Conservation (phyloP, 2,888 invertebrate species). For the Fissipunctia ypsillon region DNA sequence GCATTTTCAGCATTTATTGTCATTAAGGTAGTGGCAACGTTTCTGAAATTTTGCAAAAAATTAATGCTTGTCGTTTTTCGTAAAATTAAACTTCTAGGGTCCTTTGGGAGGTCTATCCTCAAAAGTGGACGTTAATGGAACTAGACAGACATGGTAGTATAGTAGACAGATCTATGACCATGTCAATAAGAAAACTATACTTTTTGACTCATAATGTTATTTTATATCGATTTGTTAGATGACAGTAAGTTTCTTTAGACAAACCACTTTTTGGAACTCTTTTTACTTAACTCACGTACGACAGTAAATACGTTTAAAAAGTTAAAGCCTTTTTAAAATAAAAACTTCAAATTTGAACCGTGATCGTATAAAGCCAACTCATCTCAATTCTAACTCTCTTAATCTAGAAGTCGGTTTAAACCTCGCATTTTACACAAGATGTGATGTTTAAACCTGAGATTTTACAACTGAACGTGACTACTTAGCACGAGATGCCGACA, state of each 20-base stretch:
- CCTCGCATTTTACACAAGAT: conserved; percentile 32
- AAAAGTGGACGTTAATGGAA: background rate
- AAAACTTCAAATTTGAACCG: conserved; percentile 30
- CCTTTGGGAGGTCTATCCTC: background rate
- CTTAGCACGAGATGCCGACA: conserved; percentile 3
- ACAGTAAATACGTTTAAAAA: conserved; percentile 13
- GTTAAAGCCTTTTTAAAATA: conserved; percentile 12
- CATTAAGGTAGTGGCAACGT: conserved; percentile 47
- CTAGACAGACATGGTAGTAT: background rate
- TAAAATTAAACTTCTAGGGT: conserved; percentile 22
- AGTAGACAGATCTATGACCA: no score
- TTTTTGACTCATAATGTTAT: background rate
- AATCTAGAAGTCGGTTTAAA: conserved; percentile 32
- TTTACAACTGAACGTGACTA: conserved; percentile 48
- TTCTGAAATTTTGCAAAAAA: conserved; percentile 45
- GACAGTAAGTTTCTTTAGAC: background rate
- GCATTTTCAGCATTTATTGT: conserved; percentile 62
- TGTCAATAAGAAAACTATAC: no score
- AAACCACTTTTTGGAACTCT: background rate
- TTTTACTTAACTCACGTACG: conserved; percentile 7
- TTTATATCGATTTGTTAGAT: background rate
- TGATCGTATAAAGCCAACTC: conserved; percentile 30
- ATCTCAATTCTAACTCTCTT: conserved; percentile 34
- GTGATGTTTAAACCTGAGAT: conserved; percentile 35
- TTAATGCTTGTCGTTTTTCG: conserved; percentile 34